A percentile compares a stretch with the other conserved stretches of the same genome.
phyloP scores from a whole-genome alignment of 2,888 invertebrate genomes.

The Heliconius erato region DNA sequence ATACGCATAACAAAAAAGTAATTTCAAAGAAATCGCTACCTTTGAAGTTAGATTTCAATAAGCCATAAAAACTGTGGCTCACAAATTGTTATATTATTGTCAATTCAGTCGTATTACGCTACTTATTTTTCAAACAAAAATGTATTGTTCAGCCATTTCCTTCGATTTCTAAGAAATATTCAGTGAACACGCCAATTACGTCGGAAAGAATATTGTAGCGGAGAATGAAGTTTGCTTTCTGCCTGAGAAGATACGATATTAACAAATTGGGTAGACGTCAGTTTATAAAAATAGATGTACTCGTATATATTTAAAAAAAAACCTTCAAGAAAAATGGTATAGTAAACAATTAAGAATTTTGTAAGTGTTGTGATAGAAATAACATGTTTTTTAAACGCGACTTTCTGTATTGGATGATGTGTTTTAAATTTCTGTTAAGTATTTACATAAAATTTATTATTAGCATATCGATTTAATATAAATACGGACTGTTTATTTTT shows the following conservation, averaged over 20 bases:
- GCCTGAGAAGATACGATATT: neutral
- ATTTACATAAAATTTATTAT: too few relatives aligned
- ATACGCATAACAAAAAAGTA: neutral
- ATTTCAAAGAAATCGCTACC: constrained; percentile 15
- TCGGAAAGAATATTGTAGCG: neutral
- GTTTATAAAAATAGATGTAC: too few relatives aligned
- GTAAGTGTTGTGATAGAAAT: too few relatives aligned
- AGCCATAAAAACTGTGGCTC: neutral
- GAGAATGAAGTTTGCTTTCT: neutral
- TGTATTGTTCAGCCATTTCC: neutral
- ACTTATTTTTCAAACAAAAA: constrained; percentile 15
- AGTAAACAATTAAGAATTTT: too few relatives aligned
- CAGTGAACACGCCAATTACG: constrained; percentile 9
- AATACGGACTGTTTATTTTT: too few relatives aligned
- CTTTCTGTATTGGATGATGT: too few relatives aligned
- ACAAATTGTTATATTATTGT: constrained; percentile 17
- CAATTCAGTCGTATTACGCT: constrained; percentile 1
- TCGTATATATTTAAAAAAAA: too few relatives aligned
- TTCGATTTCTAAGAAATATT: constrained; percentile 4
- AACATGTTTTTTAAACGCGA: too few relatives aligned
- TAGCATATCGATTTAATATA: too few relatives aligned
- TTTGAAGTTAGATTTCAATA: constrained; percentile 20
- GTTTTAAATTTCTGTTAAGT: too few relatives aligned
- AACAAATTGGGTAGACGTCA: constrained; percentile 2
- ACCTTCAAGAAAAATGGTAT: too few relatives aligned